These are phyloP conservation scores for Cheirogaleus medius DNA, from an alignment of 2,113 vertebrate genomes.

Conservation along the genomic window DNA sequence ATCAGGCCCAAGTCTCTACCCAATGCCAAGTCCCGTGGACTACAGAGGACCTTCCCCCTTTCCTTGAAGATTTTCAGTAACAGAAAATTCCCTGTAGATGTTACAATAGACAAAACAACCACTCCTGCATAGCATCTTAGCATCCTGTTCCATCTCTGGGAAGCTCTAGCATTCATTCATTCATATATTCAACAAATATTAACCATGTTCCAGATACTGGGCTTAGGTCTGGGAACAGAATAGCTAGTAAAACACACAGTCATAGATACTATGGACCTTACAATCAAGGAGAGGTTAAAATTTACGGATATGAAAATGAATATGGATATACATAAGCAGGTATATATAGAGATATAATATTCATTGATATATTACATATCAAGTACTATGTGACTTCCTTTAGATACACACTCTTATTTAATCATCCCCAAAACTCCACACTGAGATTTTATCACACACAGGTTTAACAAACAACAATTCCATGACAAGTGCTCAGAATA, in stretches of 20 bases:
- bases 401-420: neutral
- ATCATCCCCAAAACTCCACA: neutral
- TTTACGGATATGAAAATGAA: neutral
- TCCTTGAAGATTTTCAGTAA: neutral
- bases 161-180: neutral
- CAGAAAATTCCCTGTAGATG: neutral
- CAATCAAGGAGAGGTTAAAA: neutral
- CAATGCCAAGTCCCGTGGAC: neutral
- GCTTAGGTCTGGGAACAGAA: neutral
- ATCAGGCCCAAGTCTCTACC: neutral
- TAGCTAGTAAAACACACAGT: neutral
- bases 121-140: rapidly evolving
- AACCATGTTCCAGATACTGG: neutral
- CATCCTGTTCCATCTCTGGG: neutral
- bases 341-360: too few relatives aligned
- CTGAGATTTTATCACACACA: neutral
- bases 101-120: rapidly evolving
- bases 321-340: too few relatives aligned
- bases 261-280: neutral
- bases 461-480: neutral
- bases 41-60: neutral
- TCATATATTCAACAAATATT: neutral
- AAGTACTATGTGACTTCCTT: neutral
- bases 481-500: neutral
- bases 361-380: neutral